These are phyloP conservation scores for Pseudomugil tenellus DNA, from an alignment of 2,797 vertebrate genomes.

Conservation along the genomic window DNA sequence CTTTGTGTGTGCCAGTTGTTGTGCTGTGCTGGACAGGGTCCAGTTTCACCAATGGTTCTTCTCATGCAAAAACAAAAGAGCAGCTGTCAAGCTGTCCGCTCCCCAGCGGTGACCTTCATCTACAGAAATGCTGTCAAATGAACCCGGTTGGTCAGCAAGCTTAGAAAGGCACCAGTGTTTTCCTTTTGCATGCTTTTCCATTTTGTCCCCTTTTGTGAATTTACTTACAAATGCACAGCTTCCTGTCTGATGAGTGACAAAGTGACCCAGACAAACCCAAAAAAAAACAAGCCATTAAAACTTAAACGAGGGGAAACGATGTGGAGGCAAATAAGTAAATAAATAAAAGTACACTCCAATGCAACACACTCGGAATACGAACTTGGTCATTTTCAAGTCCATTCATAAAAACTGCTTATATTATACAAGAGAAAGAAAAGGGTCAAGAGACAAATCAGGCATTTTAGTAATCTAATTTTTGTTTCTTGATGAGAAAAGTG, in stretches of 20 bases:
- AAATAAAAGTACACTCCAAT: slow-evolving; percentile 8
- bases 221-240: slow-evolving; percentile 45
- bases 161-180: slow-evolving; percentile 50
- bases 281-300: slow-evolving; percentile 29
- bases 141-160: slow-evolving; percentile 54
- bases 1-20: slow-evolving; percentile 59
- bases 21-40: slow-evolving; percentile 59
- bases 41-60: slow-evolving; percentile 65
- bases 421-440: slow-evolving; percentile 6
- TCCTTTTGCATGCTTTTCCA: slow-evolving; percentile 53
- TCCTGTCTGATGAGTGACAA: slow-evolving; percentile 60
- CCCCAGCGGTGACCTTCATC: slow-evolving; percentile 45
- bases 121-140: slow-evolving; percentile 50
- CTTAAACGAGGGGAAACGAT: slow-evolving; percentile 5
- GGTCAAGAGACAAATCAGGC: background rate
- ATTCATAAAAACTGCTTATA: slow-evolving; percentile 31
- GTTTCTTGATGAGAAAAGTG: slow-evolving; percentile 16
- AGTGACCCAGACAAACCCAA: slow-evolving; percentile 29
- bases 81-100: slow-evolving; percentile 73
- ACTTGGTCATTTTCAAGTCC: slow-evolving; percentile 39
- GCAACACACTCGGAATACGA: slow-evolving; percentile 28
- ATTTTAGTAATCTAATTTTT: slow-evolving; percentile 9
- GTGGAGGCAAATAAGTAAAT: slow-evolving; percentile 5
- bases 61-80: slow-evolving; percentile 80
- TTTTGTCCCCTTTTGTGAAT: slow-evolving; percentile 45